These are phyloP conservation scores for Drosophila picticornis DNA, from an alignment of 2,888 invertebrate genomes.

Conservation along the genomic window DNA sequence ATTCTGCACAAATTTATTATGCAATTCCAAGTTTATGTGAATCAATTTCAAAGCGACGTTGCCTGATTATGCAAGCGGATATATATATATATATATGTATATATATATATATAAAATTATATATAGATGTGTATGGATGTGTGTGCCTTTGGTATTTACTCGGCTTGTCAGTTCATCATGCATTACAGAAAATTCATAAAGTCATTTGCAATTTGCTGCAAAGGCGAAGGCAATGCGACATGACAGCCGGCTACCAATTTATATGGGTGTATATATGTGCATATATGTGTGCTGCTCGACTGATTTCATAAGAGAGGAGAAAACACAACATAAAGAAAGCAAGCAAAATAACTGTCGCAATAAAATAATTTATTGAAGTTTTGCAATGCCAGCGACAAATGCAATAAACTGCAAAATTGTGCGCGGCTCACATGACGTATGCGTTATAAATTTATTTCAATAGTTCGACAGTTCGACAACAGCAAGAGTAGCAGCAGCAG, in stretches of 20 bases:
- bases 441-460: constrained; percentile 78
- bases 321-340: constrained; percentile 25
- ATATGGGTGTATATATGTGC: constrained; percentile 18
- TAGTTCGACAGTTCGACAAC: constrained; percentile 47
- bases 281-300: constrained; percentile 34
- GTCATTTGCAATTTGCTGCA: constrained; percentile 77
- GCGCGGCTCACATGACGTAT: constrained; percentile 70
- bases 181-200: constrained; percentile 65
- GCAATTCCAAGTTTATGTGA: constrained; percentile 68
- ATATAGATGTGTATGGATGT: neutral
- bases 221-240: constrained; percentile 55
- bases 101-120: constrained; percentile 1
- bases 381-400: constrained; percentile 75
- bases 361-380: constrained; percentile 83
- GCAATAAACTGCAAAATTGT: constrained; percentile 70
- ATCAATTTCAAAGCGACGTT: constrained; percentile 60
- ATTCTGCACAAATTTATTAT: constrained; percentile 73
- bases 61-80: constrained; percentile 30
- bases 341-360: constrained; percentile 79
- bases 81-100: constrained; percentile 3
- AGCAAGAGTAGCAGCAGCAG: constrained; percentile 9
- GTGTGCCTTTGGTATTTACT: constrained; percentile 10
- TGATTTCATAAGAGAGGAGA: constrained; percentile 60
- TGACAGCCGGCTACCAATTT: constrained; percentile 51
- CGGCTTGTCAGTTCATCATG: constrained; percentile 31